Base-by-base conservation (phyloP, 2,113 vertebrate genomes). In the Dermatemys mawii region DNA sequence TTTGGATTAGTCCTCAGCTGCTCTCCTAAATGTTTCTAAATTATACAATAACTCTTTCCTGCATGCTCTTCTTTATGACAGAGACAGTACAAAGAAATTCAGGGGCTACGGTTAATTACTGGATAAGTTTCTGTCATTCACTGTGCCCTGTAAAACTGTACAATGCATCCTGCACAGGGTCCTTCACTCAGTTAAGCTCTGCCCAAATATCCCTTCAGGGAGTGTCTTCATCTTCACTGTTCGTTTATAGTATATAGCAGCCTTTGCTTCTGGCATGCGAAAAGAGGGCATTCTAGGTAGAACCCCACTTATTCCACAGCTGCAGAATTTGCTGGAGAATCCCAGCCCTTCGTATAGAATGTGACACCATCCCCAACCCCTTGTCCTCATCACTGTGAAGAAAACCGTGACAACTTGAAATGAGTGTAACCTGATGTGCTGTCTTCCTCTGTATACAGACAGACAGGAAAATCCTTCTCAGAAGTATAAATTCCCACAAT, bases 1-100 rank as follows among this genome's bases (percentile, higher is more conserved):
- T 75, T 90, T 78, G 53, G 86, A 90, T 93, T 90, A 89, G 81
- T 75, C 84, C 87, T 93, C 93, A 95, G 78, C 93, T 96, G 93
- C 84, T 97, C 49, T 11, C 41, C 55, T 95, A 93, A 89, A 84
- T 83, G 89, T 55, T 89, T 87, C 81, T 83, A 83, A 94, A 94
- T 80, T 89, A 88, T 50, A 75, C 17, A 84, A 53, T 92, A 73
- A 27, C 8, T 87, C 88, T 95, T 87, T 48, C 21, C 21, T 1
- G 0, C 29, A 83, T 86, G 78, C n/a, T 82, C 89, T 94, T 86
- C 78, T 89, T 54, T 95, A 83, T 22, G 80, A 54, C 89, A 63
- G 46, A 26, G 51, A 26, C 2, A 13, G 29, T n/a, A 41, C 53
- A 2, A 21, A 85, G 21, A 90, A 92, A 60, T 92, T 94, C 70